Conservation (phyloP, 1,140 invertebrate species). For the Littorina saxatilis region DNA sequence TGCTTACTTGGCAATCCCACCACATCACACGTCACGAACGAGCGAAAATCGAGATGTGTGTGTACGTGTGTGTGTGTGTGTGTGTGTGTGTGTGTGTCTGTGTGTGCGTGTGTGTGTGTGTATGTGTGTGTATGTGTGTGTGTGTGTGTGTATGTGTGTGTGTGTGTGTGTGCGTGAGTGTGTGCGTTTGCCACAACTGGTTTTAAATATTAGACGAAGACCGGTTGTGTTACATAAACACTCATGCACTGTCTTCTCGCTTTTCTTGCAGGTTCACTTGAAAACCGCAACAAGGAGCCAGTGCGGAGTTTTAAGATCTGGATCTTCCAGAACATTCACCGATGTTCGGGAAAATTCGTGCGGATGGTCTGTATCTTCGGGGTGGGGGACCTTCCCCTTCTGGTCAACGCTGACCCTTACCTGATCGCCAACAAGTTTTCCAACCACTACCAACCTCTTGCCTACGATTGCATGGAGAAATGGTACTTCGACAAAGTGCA, state of each 20-base stretch:
- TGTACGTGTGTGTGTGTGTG: slow-evolving; percentile 1
- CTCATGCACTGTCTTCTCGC: no score
- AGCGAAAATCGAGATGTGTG: background rate
- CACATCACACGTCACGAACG: no score
- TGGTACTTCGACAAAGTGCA: slow-evolving; percentile 42
- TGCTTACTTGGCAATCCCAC: no score
- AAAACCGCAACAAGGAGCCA: background rate
- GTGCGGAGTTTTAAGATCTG: slow-evolving; percentile 46
- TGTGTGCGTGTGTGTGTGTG: background rate
- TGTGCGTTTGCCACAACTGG: background rate
- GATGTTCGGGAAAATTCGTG: slow-evolving; percentile 39
- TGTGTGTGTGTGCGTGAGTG: slow-evolving; percentile 18
- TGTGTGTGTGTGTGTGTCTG: background rate
- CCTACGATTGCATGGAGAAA: slow-evolving; percentile 58
- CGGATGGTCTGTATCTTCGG: slow-evolving; percentile 52
- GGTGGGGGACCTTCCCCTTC: slow-evolving; percentile 41
- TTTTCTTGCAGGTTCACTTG: background rate
- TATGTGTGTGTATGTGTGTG: background rate
- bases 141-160: slow-evolving; percentile 1
- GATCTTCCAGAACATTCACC: slow-evolving; percentile 8
- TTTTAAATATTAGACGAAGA: no score
- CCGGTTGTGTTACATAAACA: no score
- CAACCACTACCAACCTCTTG: slow-evolving; percentile 44
- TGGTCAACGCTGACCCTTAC: slow-evolving; percentile 35
- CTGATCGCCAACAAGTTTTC: slow-evolving; percentile 60